Evolutionary conservation across 2,113 vertebrate genomes (phyloP).

Genomic region (Rafetus swinhoei): DNA sequence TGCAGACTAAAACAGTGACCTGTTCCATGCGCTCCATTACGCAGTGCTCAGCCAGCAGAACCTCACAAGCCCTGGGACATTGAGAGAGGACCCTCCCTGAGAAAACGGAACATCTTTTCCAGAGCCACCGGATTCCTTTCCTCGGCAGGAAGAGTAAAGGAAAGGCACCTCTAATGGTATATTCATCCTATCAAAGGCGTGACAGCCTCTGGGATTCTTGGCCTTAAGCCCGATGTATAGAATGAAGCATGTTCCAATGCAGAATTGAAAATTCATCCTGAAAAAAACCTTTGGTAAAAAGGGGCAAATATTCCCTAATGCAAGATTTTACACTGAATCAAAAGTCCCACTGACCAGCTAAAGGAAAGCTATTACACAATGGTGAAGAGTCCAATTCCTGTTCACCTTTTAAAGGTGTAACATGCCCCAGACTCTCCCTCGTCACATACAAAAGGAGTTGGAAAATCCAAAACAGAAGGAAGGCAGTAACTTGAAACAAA

Average conservation of each 20-base stretch:
- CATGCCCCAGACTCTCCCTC: too few relatives aligned
- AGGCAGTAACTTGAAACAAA: background rate
- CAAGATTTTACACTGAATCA: too few relatives aligned
- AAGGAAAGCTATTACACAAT: background rate
- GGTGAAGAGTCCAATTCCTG: background rate
- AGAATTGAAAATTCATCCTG: background rate
- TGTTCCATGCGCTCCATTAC: background rate
- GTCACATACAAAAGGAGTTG: background rate
- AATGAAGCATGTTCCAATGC: background rate
- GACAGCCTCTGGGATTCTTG: background rate
- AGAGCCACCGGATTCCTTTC: background rate
- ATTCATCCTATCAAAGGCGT: background rate
- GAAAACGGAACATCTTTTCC: background rate
- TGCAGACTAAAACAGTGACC: too few relatives aligned
- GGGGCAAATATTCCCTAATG: background rate
- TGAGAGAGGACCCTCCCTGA: slow-evolving; percentile 24
- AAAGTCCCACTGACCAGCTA: background rate
- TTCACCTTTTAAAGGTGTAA: background rate
- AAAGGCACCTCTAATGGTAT: background rate
- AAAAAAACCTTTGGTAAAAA: background rate
- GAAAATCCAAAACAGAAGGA: background rate
- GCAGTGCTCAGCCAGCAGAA: background rate
- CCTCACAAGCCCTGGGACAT: background rate
- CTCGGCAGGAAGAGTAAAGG: background rate
- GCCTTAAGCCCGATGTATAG: too few relatives aligned